These are phyloP conservation scores for Pitangus sulphuratus DNA, from an alignment of 2,797 vertebrate species.

Conservation along the genomic window DNA sequence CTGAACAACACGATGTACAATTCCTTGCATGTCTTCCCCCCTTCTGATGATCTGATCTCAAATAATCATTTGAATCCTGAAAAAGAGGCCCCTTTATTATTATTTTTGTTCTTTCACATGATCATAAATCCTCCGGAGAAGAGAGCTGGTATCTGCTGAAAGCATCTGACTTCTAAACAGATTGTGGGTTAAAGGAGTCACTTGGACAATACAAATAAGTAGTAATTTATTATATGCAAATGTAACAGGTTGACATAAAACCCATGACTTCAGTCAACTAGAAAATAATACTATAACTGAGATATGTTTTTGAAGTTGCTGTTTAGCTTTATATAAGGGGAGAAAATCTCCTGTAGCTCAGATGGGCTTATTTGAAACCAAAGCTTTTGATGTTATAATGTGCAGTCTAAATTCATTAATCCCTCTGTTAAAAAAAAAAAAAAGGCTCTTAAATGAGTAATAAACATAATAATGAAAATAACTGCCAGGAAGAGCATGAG, in stretches of 20 bases:
- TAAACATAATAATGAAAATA: conserved; percentile 75
- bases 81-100: not conserved
- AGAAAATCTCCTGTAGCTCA: conserved; percentile 67
- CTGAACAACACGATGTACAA: not conserved
- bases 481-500: conserved; percentile 61
- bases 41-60: not conserved
- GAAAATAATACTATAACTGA: conserved; percentile 58
- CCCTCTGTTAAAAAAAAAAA: conserved; percentile 29
- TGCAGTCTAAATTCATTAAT: conserved; percentile 73
- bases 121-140: conserved; percentile 32
- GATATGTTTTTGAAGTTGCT: conserved; percentile 66
- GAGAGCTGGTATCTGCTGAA: conserved; percentile 1
- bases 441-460: conserved; percentile 67
- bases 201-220: conserved; percentile 39
- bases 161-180: conserved; percentile 51
- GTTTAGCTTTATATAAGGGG: conserved; percentile 54
- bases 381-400: conserved; percentile 73
- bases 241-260: conserved; percentile 51
- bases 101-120: not conserved
- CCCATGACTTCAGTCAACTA: conserved; percentile 56
- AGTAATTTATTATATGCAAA: conserved; percentile 66
- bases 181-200: not conserved
- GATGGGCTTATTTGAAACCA: conserved; percentile 65
- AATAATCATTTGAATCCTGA: not conserved
- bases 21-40: not conserved